Percentiles rank a stretch among this genome's conserved stretches.
Conservation (phyloP, 2,888 invertebrate species). For the Pristionchus japonicus region DNA sequence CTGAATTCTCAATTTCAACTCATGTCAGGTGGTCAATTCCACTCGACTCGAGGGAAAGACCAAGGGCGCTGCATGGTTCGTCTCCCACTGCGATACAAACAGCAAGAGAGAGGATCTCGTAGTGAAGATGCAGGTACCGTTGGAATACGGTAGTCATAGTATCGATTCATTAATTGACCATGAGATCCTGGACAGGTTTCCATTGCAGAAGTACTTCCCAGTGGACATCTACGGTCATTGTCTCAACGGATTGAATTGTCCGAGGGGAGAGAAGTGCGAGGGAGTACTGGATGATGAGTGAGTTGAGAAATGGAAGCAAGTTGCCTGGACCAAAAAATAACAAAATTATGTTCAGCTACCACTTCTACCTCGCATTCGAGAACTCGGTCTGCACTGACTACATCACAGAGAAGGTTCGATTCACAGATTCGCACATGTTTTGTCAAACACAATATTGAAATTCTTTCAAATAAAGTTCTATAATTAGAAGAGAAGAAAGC, state of each 20-base stretch:
- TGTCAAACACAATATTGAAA: too few relatives aligned
- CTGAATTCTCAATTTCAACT: not conserved
- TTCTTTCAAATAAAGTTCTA: not conserved
- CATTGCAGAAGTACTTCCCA: slow-evolving; percentile 58
- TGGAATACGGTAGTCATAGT: not conserved
- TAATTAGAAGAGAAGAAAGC: too few relatives aligned
- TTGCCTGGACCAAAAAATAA: not conserved
- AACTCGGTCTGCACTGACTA: slow-evolving; percentile 74
- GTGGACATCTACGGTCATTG: slow-evolving; percentile 73
- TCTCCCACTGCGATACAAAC: slow-evolving; percentile 69
- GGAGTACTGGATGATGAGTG: slow-evolving; percentile 66
- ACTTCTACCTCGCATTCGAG: slow-evolving; percentile 73
- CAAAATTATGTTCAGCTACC: slow-evolving; percentile 58
- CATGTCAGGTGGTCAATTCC: slow-evolving; percentile 49
- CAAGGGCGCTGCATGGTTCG: slow-evolving; percentile 71
- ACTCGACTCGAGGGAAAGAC: slow-evolving; percentile 58
- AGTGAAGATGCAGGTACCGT: slow-evolving; percentile 60
- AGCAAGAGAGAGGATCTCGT: slow-evolving; percentile 65
- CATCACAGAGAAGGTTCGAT: slow-evolving; percentile 70
- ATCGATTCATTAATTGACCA: not conserved
- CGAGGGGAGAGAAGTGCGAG: slow-evolving; percentile 63
- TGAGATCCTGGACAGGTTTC: not conserved
- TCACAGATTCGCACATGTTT: too few relatives aligned
- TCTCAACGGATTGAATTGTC: slow-evolving; percentile 63
- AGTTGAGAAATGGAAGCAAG: slow-evolving; percentile 27